Base-by-base conservation (phyloP, 1,140 invertebrate species). In the Bombus picipes region DNA sequence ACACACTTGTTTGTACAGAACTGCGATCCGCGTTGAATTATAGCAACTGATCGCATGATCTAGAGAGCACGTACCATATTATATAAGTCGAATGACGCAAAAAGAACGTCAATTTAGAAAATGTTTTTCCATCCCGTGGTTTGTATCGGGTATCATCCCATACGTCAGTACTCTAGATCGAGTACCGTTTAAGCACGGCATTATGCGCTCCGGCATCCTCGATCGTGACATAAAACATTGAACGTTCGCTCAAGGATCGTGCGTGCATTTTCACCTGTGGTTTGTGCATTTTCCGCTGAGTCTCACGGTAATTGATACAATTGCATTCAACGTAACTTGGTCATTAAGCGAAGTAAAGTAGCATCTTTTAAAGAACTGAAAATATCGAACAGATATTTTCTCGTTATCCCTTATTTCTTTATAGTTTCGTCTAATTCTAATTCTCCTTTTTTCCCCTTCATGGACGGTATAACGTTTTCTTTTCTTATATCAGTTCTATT, bases 1-100 rank as follows among this genome's bases (percentile, higher is more conserved):
- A 41, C 34, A 53, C 28, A n/a, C 39, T 73, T 73, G 80, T 59
- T 28, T 62, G 70, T 25, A 32, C 18, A n/a, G 57, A 71, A 71
- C 53, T n/a, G 22, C n/a, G 75, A 84, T 79, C 65, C n/a, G 13
- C 47, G 41, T 79, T 41, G 41, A 84, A 79, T 84, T 84, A 84
- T 68, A 84, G 34, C 82, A 78, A 34, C 53, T 43, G 68, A 84
- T 79, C 83, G 72, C 39, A 80, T 84, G 83, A 84, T 83, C 53
- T 22, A 25, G 15, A n/a, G 32, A 32, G 28, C 76, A 47, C 68
- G 68, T n/a, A 77, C 62, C 15, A 4, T 6, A 59, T 84, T 84
- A 62, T 34, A 37, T 84, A 79, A 84, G 53, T 5, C 18, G 15
- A 13, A 41, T 84, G 83, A 84, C 83, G 83, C 66, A 78, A 39